These are phyloP conservation scores for Pedetes capensis DNA, from an alignment of 2,113 vertebrate species.

Conservation along the genomic window DNA sequence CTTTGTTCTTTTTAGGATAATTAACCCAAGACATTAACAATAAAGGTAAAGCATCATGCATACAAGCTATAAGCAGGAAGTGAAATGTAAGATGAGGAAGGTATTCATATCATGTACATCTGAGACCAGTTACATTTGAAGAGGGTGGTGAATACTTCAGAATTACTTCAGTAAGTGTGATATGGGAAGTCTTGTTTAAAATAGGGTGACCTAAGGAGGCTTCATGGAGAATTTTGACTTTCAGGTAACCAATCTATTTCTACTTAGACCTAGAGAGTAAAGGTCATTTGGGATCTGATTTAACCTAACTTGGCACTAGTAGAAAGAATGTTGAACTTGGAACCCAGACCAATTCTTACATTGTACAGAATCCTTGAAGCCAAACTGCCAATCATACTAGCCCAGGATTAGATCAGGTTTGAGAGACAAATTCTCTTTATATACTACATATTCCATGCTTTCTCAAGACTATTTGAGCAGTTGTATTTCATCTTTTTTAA, in stretches of 20 bases:
- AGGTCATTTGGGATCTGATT: background rate
- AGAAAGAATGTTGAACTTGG: background rate
- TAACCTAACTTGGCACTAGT: background rate
- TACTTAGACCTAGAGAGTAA: background rate
- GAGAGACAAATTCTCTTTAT: background rate
- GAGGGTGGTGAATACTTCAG: background rate
- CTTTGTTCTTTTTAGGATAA: conserved; percentile 41
- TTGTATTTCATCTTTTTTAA: no score
- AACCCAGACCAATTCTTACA: conserved; percentile 13
- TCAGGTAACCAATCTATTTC: background rate
- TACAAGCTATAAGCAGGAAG: conserved; percentile 13
- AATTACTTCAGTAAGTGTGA: background rate
- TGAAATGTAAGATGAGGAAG: conserved; percentile 22
- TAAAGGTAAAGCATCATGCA: conserved; percentile 9
- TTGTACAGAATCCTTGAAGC: background rate
- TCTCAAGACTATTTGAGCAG: no score
- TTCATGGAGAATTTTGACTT: conserved; percentile 21
- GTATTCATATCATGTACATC: background rate
- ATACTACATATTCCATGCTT: background rate
- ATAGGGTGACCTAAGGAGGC: background rate
- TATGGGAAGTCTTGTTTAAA: conserved; percentile 34
- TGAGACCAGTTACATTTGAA: conserved; percentile 26
- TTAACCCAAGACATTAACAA: background rate
- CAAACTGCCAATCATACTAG: background rate
- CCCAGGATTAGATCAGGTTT: background rate